Evolutionary conservation across 2,113 vertebrate genomes (phyloP), one percentile per base, ranked within the genome.

Genomic region (Oreochromis aureus): DNA sequence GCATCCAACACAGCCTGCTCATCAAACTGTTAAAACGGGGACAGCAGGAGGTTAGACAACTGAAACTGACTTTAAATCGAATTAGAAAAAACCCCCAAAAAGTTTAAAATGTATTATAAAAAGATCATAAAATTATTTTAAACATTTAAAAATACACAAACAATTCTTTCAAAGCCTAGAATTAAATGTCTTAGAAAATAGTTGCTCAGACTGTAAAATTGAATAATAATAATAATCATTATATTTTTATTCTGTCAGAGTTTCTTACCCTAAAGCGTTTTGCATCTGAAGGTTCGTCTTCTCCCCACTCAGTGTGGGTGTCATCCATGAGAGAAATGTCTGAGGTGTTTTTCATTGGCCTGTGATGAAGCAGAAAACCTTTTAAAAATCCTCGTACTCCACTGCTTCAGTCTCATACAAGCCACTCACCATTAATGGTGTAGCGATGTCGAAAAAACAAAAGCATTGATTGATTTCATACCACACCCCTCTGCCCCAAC

Each of bases 261-360:
- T 59, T 66, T 83, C 93, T 97, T 94, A 99, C 99, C 97, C 96
- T 97, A 94, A 98, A 99, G 88, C 97, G 98, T 92, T 99, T 99
- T 55, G 96, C 95, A 84, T 98, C 97, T n/a, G 97, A 93, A 0
- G 96, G 94, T 82, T 98, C 98, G 27, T 99, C 98, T 0, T 99
- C 98, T 3, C 96, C 98, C 99, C 98, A 99, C 66, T 99, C 98
- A 1, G 98, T 99, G 91, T 98, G 98, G 88, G 96, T 96, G 95
- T 98, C 98, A 4, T 99, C 99, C 98, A 99, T 99, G 84, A 99
- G 95, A 0, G 98, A 98, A 51, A 98, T 97, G 0, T 99, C 98
- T 0, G 98, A 98, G 61, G 95, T 93, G 86, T 97, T 98, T 95
- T 99, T 99, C 93, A 99, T 95, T 59, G 98, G 98, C 96, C 99